These are phyloP conservation scores for Sturnira hondurensis DNA, from an alignment of 2,113 vertebrate genomes.

Conservation along the genomic window DNA sequence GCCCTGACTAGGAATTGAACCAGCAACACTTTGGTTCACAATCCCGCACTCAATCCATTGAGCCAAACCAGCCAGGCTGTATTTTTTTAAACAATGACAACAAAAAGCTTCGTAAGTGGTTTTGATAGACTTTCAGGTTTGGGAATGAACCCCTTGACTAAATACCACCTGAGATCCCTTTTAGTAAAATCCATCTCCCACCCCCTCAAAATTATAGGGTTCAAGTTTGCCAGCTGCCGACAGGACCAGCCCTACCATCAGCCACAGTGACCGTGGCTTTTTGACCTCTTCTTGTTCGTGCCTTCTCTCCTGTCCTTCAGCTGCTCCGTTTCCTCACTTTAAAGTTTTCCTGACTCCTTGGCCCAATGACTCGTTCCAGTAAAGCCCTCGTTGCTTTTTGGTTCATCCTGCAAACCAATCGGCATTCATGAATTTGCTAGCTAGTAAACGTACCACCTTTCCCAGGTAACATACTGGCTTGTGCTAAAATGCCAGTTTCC, in stretches of 20 bases:
- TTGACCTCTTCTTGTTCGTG: not conserved
- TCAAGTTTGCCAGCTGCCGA: not conserved
- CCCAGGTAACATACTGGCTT: not conserved
- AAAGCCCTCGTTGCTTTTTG: not conserved
- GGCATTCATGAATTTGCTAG: not conserved
- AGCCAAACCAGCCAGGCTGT: too few species aligned
- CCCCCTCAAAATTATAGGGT: not conserved
- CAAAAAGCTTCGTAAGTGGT: not conserved
- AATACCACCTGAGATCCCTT: not conserved
- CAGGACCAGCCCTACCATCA: not conserved
- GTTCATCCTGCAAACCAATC: not conserved
- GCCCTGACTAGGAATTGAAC: too few species aligned
- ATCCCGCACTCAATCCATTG: too few species aligned
- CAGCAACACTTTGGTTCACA: too few species aligned
- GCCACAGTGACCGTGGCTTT: not conserved
- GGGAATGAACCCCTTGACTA: not conserved
- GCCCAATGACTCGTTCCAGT: not conserved
- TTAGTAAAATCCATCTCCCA: not conserved
- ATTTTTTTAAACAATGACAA: too few species aligned
- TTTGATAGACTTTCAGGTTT: not conserved
- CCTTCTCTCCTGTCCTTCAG: not conserved
- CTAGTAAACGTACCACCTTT: not conserved
- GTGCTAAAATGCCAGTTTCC: not conserved
- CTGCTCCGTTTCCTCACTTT: not conserved
- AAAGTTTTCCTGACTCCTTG: not conserved